Evolutionary conservation across 2,797 vertebrate species (phyloP), one percentile per base, ranked within the genome.

Genomic region (Spatula clypeata): DNA sequence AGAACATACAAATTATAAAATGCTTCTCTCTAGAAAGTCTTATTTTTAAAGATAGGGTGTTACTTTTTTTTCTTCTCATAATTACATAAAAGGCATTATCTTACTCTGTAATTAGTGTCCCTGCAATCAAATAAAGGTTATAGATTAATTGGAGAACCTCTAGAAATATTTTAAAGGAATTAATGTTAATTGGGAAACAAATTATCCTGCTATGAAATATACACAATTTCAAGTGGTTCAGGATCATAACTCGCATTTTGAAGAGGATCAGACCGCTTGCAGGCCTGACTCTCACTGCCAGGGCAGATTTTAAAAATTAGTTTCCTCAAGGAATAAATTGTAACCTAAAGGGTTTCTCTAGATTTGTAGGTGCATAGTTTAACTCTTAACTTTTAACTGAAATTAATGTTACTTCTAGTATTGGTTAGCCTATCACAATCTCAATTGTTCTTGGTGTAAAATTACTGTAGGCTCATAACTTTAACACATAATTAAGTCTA

Each of bases 101-200:
- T 79, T 83, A 54, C 18, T 86, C 79, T 83, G 44, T 69, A 89
- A 5, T 85, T 86, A 74, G 55, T 86, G 64, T 69, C 71, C 60
- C 49, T 79, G 74, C 80, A 92, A 86, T 92, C 86, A 96, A 69
- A 93, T 81, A 84, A 87, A 82, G 73, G 73, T 9, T 77, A 86
- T 47, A 47, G 51, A 81, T 93, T 96, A 94, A 92, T 74, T 80
- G 65, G 29, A 94, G 88, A 93, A 76, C 36, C 69, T 71, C 81
- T 89, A 64, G 86, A 92, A 94, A 76, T 94, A 85, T 93, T 96
- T 96, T 88, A 93, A 61, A 83, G 75, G 57, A 84, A 94, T 92
- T 92, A 95, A 87, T 0, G 0, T 45, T 95, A 94, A 93, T 93
- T 79, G 88, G 82, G 84, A 77, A 92, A 91, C 74, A 91, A 90